Evolutionary conservation across 2,888 invertebrate species (phyloP), one percentile per base, ranked within the genome.

Genomic region (Isoperla grammatica): DNA sequence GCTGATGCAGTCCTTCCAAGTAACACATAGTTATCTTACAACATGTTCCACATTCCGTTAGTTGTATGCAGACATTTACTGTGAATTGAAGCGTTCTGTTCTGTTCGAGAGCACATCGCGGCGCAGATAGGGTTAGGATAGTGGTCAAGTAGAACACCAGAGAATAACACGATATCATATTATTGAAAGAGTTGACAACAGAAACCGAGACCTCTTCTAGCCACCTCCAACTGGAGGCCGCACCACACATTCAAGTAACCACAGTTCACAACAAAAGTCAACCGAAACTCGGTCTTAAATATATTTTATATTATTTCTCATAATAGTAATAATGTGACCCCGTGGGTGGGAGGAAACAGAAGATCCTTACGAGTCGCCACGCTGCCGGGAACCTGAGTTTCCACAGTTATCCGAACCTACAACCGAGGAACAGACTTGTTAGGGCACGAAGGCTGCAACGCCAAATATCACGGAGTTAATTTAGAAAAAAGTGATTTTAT

Each of bases 371-470:
- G 58, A 42, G 49, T 40, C 54, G 45, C 45, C 59, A 37, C 54
- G 45, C 54, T 23, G 45, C 53, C 57, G 56, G 19, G 22, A 48
- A 58, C 63, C 63, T 63, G 63, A 61, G 63, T 63, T 58, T 58
- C 56, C 63, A 61, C 60, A 56, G 56, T 58, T 56, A 58, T 63
- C 60, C 61, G 56, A 61, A 61, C 63, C 63, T 63, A 56, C 20
- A 59, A 57, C 8, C 37, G 37, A 53, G 17, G 39, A 9, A 11
- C 29, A 29, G 29, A 6, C 29, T 29, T 4, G 29, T 29, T 29
- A 29, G 29, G 29, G 4, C 29, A 29, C 29, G 29, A 4, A 29
- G 29, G n/a, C n/a, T n/a, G n/a, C n/a, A n/a, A n/a, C n/a, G n/a
- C n/a, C n/a, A n/a, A n/a, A n/a, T n/a, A n/a, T n/a, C 29, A 29